Evolutionary conservation across 2,797 vertebrate species (phyloP), one percentile per base, ranked within the genome.

Genomic region (Aldrovandia affinis): DNA sequence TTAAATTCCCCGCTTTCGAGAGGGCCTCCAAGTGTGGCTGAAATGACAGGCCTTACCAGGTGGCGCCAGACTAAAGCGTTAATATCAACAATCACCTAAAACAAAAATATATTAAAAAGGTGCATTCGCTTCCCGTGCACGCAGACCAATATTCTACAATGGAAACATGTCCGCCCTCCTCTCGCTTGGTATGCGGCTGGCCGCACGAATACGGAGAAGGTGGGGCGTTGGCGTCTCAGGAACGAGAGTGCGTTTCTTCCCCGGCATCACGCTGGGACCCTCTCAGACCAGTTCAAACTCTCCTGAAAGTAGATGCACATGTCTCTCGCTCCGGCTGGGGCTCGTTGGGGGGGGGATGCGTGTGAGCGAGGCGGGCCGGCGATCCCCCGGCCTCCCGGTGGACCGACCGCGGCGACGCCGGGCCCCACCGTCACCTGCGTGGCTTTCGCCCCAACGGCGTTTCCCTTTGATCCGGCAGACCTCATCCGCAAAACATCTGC

Each of bases 401-500:
- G 90, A 89, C 92, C 4, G 90, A 86, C 86, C 84, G 86, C 91
- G 91, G 92, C 93, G 89, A 94, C 93, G 92, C 89, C 89, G 89
- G 90, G 87, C 90, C 93, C 93, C 84, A 86, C 86, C 88, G 87
- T 94, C 93, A 93, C 93, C 94, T 95, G 93, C 88, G 88, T 84
- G 86, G 86, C 82, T 86, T 30, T 80, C 87, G 90, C 92, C 86
- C 77, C 85, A n/a, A n/a, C 42, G 85, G 92, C 92, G 10, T 82
- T 86, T 54, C 1, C 14, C 93, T 94, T 94, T 93, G 90, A 94
- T 94, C 92, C 85, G 20, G 85, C 28, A 80, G 30, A 83, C 61
- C 63, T 81, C 0, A 55, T 78, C 86, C 63, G 47, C 89, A 89
- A 92, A 88, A 89, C 85, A 91, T 86, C 81, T n/a, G 87, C 89